Evolutionary conservation across 2,888 invertebrate genomes (phyloP), one percentile per base, ranked within the genome.

Genomic region (Pristionchus maxplancki): DNA sequence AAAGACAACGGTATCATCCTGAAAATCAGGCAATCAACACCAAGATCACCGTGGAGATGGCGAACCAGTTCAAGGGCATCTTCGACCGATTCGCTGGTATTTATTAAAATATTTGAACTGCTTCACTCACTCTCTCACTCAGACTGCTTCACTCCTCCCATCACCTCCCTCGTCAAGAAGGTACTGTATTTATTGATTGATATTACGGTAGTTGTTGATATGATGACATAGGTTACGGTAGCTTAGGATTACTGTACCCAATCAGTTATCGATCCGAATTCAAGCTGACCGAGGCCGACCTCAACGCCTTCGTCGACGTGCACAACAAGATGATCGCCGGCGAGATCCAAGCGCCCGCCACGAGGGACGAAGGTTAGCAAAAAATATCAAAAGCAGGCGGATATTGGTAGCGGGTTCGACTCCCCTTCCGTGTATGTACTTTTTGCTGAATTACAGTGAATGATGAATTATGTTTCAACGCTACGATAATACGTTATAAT

Each of bases 101-200:
- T 24, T 50, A 24, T 74, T 74, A 5, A 74, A 64, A 64, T 37
- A 24, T 24, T 37, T 74, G 13, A 78, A 48, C 24, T 78, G 44
- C 13, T 34, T 31, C 31, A 81, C 11, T 17, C 34, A 48, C 6
- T 81, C 48, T 17, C 9, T 48, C n/a, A 48, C 50, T 50, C 53
- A 83, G 82, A 83, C 53, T 83, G 82, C 82, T 28, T 83, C 82
- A 83, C 82, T 34, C 82, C 82, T 53, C 82, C 82, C 8, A 20
- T 83, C 34, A 11, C 82, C 34, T 34, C 31, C 20, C 53, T 83
- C 20, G 24, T 53, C 53, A 53, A 53, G 34, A 83, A 83, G 82
- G 82, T 83, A 20, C 37, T 17, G 44, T 64, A n/a, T 64, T 64
- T 0, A 1, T 64, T n/a, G 58, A 13, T 58, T 58, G n/a, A 58